Evolutionary conservation across 2,113 vertebrate species (phyloP).

Genomic region (Calypte anna): DNA sequence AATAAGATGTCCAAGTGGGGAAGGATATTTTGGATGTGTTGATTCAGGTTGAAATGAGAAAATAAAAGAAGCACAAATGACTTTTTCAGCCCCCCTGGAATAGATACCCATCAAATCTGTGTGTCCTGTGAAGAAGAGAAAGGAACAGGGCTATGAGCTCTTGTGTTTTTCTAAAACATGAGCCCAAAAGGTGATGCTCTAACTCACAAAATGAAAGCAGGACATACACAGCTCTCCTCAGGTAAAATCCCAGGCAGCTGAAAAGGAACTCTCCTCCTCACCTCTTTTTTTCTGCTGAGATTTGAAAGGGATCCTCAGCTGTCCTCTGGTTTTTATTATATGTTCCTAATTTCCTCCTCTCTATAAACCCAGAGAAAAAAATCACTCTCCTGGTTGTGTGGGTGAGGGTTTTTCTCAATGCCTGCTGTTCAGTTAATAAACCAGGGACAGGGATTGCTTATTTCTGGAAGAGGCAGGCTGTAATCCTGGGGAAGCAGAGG

Average conservation of each 20-base stretch:
- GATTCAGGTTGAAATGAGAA: background rate
- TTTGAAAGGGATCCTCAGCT: background rate
- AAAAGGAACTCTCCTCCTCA: background rate
- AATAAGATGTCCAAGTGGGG: background rate
- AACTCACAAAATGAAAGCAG: background rate
- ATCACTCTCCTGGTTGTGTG: background rate
- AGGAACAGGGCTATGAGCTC: background rate
- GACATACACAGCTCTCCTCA: background rate
- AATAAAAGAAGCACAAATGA: background rate
- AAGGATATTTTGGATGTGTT: background rate
- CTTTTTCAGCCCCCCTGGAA: background rate
- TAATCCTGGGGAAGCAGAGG: background rate
- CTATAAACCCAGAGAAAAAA: background rate
- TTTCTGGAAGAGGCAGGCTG: background rate
- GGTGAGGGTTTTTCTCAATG: background rate
- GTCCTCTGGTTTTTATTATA: background rate
- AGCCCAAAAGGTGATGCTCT: background rate
- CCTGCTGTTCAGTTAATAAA: constrained; percentile 11
- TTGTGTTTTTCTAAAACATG: background rate
- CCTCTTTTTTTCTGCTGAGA: background rate
- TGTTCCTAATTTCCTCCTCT: background rate
- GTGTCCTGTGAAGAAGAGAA: background rate
- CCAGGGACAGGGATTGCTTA: background rate
- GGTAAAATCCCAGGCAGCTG: background rate
- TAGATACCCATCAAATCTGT: background rate